phyloP scores from a whole-genome alignment of 2,797 vertebrate genomes.

The Poecilia wingei region DNA sequence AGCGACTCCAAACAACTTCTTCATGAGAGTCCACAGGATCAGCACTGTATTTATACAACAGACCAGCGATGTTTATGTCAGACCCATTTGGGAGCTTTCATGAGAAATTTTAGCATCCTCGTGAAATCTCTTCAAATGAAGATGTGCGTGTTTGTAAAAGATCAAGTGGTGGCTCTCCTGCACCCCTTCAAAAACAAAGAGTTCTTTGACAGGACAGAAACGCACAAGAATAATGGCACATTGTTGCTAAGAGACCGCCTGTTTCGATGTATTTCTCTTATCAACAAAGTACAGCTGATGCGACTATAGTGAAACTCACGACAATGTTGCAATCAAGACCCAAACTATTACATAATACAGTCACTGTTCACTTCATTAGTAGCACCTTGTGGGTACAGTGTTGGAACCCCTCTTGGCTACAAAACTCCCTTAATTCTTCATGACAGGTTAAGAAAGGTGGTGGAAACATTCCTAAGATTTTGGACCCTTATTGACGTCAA shows the following conservation, averaged over 20 bases:
- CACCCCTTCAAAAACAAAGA: conserved; percentile 38
- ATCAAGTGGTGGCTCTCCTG: conserved; percentile 25
- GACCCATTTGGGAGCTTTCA: conserved; percentile 29
- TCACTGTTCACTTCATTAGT: not conserved
- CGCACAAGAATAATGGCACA: conserved; percentile 75
- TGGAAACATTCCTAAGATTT: not conserved
- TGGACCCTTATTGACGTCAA: not conserved
- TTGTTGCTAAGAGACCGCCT: conserved; percentile 86
- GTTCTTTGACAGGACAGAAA: conserved; percentile 76
- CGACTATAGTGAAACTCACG: conserved; percentile 51
- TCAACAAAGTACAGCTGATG: conserved; percentile 62
- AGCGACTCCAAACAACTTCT: conserved; percentile 19
- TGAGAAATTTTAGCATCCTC: conserved; percentile 25
- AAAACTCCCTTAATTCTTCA: not conserved
- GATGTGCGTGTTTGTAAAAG: conserved; percentile 11
- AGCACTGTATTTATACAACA: conserved; percentile 19
- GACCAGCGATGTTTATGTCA: conserved; percentile 19
- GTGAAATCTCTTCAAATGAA: conserved; percentile 26
- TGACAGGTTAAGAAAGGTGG: not conserved
- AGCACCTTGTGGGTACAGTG: not conserved
- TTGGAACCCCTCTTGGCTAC: not conserved
- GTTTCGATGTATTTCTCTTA: conserved; percentile 72
- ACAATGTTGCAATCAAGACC: conserved; percentile 25
- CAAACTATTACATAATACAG: not conserved
- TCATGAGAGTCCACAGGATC: conserved; percentile 12